Evolutionary conservation across 23 tunicate genomes (phyloP).

Genomic region (Clavelina lepadiformis): DNA sequence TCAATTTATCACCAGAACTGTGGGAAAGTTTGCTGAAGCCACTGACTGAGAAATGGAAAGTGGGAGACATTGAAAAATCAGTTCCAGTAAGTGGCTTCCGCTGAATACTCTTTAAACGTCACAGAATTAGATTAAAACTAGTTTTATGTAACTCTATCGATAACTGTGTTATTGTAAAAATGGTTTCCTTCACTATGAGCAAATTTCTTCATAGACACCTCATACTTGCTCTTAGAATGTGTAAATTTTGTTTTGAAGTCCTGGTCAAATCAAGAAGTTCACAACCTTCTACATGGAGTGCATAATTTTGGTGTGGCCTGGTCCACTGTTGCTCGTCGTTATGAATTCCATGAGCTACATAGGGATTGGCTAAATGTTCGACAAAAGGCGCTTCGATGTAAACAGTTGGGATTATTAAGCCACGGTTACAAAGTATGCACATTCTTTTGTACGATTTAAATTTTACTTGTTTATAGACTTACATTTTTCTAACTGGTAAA

Average conservation of each 20-base stretch:
- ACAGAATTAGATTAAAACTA: too few species aligned
- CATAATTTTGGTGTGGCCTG: conserved; percentile 67
- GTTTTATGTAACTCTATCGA: too few species aligned
- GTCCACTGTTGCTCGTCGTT: conserved; percentile 66
- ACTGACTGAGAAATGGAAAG: neutral
- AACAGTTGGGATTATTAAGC: conserved; percentile 25
- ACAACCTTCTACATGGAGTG: conserved; percentile 71
- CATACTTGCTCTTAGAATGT: too few species aligned
- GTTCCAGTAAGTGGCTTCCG: conserved; percentile 4
- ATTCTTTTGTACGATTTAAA: too few species aligned
- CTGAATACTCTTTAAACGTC: too few species aligned
- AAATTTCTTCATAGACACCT: too few species aligned
- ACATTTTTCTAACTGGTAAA: neutral
- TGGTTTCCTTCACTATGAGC: too few species aligned
- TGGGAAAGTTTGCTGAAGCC: conserved; percentile 1
- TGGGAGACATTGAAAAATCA: neutral
- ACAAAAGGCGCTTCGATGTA: conserved; percentile 21
- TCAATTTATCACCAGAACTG: neutral
- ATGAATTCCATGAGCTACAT: conserved; percentile 57
- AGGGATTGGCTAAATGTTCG: conserved; percentile 52
- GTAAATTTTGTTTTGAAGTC: conserved; percentile 26
- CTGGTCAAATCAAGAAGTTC: conserved; percentile 76
- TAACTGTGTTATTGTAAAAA: too few species aligned
- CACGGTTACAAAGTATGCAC: conserved; percentile 33
- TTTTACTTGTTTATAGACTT: too few species aligned